Evolutionary conservation across 2,888 invertebrate species (phyloP).

Genomic region (Tiphia femorata): DNA sequence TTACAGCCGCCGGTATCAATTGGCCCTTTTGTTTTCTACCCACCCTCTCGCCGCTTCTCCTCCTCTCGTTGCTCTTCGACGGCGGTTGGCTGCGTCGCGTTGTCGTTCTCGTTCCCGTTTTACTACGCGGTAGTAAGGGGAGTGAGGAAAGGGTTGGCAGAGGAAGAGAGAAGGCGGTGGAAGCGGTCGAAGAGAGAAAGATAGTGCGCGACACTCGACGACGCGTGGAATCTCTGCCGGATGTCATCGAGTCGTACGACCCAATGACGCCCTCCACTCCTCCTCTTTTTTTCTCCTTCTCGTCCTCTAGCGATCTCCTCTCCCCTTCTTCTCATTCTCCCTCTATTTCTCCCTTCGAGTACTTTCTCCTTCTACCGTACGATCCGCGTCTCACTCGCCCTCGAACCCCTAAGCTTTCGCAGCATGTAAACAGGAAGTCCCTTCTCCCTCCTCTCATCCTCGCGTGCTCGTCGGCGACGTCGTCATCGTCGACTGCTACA

Average conservation of each 20-base stretch:
- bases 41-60: background rate
- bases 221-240: too few relatives aligned
- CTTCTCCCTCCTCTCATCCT: slow-evolving; percentile 2
- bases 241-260: slow-evolving; percentile 36
- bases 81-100: too few relatives aligned
- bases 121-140: slow-evolving; percentile 48
- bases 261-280: slow-evolving; percentile 8
- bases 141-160: slow-evolving; percentile 34
- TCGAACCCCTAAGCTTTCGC: too few relatives aligned
- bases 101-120: too few relatives aligned
- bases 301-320: slow-evolving; percentile 37
- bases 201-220: too few relatives aligned
- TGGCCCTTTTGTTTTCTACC: slow-evolving; percentile 55
- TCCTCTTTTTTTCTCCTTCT: too few relatives aligned
- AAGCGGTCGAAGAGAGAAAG: too few relatives aligned
- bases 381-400: too few relatives aligned
- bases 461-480: background rate
- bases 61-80: slow-evolving; percentile 34
- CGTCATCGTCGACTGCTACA: too few relatives aligned
- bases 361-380: too few relatives aligned
- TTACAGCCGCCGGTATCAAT: slow-evolving; percentile 50
- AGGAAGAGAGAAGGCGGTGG: too few relatives aligned
- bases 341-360: too few relatives aligned
- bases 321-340: slow-evolving; percentile 22
- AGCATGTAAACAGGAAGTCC: slow-evolving; percentile 51